Evolutionary conservation across 2,113 vertebrate species (phyloP).

Genomic region (Lasiurus cinereus): DNA sequence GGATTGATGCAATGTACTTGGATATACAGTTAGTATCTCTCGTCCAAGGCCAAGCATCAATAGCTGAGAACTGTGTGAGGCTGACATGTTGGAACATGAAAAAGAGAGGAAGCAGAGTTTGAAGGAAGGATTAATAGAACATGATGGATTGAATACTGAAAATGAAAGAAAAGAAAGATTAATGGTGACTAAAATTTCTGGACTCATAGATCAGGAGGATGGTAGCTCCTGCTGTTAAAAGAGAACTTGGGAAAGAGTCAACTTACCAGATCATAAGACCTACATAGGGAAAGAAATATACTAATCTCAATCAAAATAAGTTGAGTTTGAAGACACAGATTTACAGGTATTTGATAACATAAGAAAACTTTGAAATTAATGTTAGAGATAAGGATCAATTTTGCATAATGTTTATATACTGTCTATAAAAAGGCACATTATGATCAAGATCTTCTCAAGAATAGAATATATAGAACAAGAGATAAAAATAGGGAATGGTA

Average conservation of each 20-base stretch:
- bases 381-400: background rate
- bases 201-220: background rate
- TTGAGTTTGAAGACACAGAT: constrained; percentile 4
- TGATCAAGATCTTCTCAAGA: background rate
- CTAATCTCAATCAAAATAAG: background rate
- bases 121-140: background rate
- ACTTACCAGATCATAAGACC: background rate
- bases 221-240: background rate
- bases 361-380: constrained; percentile 15
- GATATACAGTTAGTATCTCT: background rate
- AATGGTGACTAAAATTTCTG: background rate
- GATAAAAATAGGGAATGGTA: background rate
- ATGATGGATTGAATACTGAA: background rate
- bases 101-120: background rate
- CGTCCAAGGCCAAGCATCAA: background rate
- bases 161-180: background rate
- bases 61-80: background rate
- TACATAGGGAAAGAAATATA: background rate
- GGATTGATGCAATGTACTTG: background rate
- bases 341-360: background rate
- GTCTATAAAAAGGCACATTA: background rate
- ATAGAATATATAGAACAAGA: background rate
- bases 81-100: background rate
- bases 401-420: background rate
- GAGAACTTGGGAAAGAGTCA: background rate